Percentiles rank a stretch among this genome's conserved stretches.
Evolutionary conservation across 2,797 vertebrate genomes (phyloP).

Genomic region (Mus minutoides): DNA sequence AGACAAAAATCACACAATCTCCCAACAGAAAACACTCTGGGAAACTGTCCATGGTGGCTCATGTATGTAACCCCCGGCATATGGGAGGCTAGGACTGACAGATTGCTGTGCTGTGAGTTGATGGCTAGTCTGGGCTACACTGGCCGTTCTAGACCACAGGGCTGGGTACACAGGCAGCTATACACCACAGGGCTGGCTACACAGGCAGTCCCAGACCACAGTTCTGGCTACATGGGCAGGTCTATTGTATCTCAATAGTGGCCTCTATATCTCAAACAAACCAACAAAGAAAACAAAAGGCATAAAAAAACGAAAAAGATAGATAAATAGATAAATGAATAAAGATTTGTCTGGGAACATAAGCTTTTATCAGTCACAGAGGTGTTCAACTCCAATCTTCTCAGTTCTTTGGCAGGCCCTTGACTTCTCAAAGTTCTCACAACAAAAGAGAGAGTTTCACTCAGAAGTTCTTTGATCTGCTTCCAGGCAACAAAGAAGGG

Average conservation of each 20-base stretch:
- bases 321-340: background rate
- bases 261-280: background rate
- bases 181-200: background rate
- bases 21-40: background rate
- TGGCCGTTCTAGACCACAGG: background rate
- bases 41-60: background rate
- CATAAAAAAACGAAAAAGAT: background rate
- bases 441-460: background rate
- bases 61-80: background rate
- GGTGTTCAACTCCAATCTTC: background rate
- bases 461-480: conserved; percentile 1
- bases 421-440: background rate
- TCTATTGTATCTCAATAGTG: background rate
- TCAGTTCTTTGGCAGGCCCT: background rate
- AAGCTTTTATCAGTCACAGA: conserved; percentile 5
- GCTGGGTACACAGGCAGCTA: background rate
- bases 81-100: background rate
- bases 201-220: background rate
- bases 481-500: background rate
- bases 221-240: no score
- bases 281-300: background rate
- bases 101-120: background rate
- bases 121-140: background rate
- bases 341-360: background rate
- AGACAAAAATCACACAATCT: background rate